Evolutionary conservation across 2,888 invertebrate species (phyloP), one percentile per base, ranked within the genome.

Genomic region (Drosophila stalkeri): DNA sequence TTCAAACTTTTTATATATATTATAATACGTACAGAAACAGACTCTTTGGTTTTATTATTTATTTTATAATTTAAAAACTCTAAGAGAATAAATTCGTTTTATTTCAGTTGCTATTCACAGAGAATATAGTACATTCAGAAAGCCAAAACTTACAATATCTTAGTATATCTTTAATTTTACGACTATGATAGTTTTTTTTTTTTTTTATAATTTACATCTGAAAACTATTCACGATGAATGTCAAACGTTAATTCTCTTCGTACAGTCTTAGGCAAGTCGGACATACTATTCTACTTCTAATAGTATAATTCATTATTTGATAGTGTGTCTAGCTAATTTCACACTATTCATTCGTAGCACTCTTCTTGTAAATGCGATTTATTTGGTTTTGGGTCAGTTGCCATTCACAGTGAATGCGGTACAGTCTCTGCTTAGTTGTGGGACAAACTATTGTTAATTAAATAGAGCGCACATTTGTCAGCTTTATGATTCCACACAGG

Each of bases 401-500:
- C 59, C 66, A 67, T 61, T 59, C 46, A 47, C 46, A 47, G 20
- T 14, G 12, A 35, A 39, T 55, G 27, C 20, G 31, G 54, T 64
- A 52, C 47, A 54, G 57, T 75, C 35, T 27, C 52, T n/a, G 54
- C 31, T 55, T 33, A 46, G 20, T n/a, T 44, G 16, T 35, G 27
- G 39, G 7, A 20, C 37, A 41, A 2, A 2, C 23, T 35, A 43
- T 67, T 51, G 64, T 64, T 18, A 23, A 41, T 43, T 46, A 69
- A 37, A 69, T 56, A 37, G 64, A 64, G 56, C 44, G 31, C 41
- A 46, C 27, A 75, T 66, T 80, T 74, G 66, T 74, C 61, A 78
- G 59, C 16, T 69, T 57, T 43, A 54, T 46, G 49, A 70, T 51
- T 73, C 51, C 44, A 59, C 46, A 41, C 39, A 51, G 59, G 61